Evolutionary conservation across 2,888 invertebrate species (phyloP), one percentile per base, ranked within the genome.

Genomic region (Nesidiocoris tenuis): DNA sequence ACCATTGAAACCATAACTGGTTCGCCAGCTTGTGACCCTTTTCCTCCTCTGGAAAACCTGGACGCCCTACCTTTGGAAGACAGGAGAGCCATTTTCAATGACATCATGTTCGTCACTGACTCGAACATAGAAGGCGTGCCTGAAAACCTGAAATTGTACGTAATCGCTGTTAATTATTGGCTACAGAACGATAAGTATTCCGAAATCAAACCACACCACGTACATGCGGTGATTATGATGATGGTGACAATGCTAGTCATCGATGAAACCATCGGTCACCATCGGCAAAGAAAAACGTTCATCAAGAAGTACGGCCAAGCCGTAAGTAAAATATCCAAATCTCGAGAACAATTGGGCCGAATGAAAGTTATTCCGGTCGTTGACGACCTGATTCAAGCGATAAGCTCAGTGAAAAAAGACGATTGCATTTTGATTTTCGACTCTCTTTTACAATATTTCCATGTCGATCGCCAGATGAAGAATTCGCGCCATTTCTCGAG

Each of bases 101-200:
- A 65, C 16, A 25, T 66, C 16, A 56, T 57, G 56, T 22, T n/a
- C 17, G 25, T 74, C 12, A 57, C 64, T 2, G 39, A 54, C 17
- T 16, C 12, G 1, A n/a, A 61, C 19, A 16, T 61, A 19, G 2
- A 22, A 65, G 0, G 16, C 21, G 57, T 74, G 19, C 89, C 90
- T 19, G 76, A 81, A 1, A 85, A 87, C 79, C 90, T 90, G 86
- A 86, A 86, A 81, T 80, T 91, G 39, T 88, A 86, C 80, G 83
- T 90, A 80, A 83, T 88, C 55, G 82, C 87, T 17, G 80, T 89
- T 0, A 82, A 88, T 1, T 91, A 87, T 85, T 90, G 90, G 87
- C 84, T 77, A 16, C 76, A 78, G 82, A 85, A 84, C 83, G 65
- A 56, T 18, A 3, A 7, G 7, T 23, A 23, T 0, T 84, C 83